Evolutionary conservation across 2,113 vertebrate genomes (phyloP).

Genomic region (Platycercus adscitus): DNA sequence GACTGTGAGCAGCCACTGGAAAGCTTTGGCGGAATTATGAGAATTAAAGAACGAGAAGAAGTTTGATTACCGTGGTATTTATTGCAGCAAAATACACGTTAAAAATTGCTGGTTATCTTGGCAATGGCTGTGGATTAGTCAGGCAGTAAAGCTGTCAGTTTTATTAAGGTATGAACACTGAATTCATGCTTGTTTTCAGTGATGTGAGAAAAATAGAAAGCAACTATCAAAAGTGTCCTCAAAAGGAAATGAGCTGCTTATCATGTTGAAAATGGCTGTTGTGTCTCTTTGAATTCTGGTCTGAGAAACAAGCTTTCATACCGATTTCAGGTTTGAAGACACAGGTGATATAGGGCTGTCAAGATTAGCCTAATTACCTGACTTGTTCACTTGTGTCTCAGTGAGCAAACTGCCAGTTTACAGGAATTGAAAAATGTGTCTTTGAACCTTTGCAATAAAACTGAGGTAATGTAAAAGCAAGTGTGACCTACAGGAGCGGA

Average conservation of each 20-base stretch:
- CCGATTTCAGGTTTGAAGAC: constrained; percentile 20
- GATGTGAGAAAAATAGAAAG: background rate
- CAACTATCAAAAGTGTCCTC: background rate
- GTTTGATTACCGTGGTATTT: background rate
- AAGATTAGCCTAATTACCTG: constrained; percentile 13
- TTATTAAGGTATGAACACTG: background rate
- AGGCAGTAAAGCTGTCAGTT: background rate
- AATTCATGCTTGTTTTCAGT: constrained; percentile 3
- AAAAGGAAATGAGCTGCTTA: constrained; percentile 5
- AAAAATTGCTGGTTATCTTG: background rate
- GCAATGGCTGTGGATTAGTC: constrained; percentile 3
- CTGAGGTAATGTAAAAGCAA: background rate
- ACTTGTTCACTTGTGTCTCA: background rate
- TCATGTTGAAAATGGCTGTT: background rate
- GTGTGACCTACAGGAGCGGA: background rate
- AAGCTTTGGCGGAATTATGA: background rate
- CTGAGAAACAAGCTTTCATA: background rate
- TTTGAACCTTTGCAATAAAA: constrained; percentile 8
- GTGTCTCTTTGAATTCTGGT: background rate
- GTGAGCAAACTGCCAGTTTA: background rate
- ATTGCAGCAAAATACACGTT: background rate
- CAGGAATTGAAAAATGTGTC: background rate
- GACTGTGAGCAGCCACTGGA: background rate
- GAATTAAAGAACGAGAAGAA: background rate
- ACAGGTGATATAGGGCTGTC: background rate